A percentile compares a stretch with the other conserved stretches of the same genome.
These are phyloP conservation scores for Podargus strigoides DNA, from an alignment of 2,797 vertebrate species.

Conservation along the genomic window DNA sequence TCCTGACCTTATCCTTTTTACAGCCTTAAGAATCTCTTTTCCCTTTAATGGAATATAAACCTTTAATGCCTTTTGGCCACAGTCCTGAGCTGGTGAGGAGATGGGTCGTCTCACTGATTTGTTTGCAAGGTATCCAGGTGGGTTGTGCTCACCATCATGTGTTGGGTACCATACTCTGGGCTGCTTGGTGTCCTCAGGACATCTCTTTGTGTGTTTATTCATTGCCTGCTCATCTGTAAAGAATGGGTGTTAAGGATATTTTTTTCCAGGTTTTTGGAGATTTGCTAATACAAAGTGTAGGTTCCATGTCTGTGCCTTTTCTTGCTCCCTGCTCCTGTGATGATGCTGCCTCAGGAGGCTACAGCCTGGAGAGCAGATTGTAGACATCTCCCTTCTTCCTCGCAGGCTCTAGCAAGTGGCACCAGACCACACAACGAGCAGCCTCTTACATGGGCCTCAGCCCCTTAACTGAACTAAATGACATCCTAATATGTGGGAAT, in stretches of 20 bases:
- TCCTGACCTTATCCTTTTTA: not conserved
- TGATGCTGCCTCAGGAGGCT: not conserved
- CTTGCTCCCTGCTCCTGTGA: not conserved
- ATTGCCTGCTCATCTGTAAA: not conserved
- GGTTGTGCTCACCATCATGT: not conserved
- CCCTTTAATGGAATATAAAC: not conserved
- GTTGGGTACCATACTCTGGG: not conserved
- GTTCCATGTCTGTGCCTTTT: not conserved
- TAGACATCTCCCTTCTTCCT: not conserved
- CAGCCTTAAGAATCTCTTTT: not conserved
- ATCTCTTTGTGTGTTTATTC: not conserved
- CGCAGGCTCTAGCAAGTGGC: not conserved
- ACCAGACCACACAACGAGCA: not conserved
- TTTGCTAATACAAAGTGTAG: not conserved
- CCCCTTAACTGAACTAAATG: not conserved
- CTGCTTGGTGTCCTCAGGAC: not conserved
- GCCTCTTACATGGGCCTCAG: not conserved
- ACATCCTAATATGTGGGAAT: not conserved
- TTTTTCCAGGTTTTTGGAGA: not conserved
- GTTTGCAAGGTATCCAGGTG: not conserved
- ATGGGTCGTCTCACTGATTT: not conserved
- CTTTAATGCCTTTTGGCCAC: not conserved
- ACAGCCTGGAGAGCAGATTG: not conserved
- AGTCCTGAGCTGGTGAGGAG: not conserved
- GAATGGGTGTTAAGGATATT: not conserved